Conservation (phyloP, 2,113 vertebrate species). For the Caloenas nicobarica region DNA sequence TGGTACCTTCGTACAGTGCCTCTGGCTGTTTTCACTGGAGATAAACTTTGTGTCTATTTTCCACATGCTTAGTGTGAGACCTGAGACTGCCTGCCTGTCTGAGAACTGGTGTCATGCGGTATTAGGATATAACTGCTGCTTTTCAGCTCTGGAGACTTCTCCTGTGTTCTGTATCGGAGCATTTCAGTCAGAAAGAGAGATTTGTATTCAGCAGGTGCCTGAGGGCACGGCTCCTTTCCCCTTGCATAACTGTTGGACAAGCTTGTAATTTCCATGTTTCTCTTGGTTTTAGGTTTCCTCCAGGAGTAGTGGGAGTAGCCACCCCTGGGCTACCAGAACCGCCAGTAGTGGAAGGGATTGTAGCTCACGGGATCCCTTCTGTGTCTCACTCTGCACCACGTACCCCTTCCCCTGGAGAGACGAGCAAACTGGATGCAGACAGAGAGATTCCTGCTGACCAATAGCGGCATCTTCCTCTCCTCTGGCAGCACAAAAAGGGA, state of each 20-base stretch:
- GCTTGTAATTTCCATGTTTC: constrained; percentile 29
- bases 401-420: constrained; percentile 88
- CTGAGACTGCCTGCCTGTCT: background rate
- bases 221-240: background rate
- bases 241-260: background rate
- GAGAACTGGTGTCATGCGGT: background rate
- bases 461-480: constrained; percentile 76
- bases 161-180: background rate
- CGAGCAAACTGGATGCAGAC: constrained; percentile 89
- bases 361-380: constrained; percentile 84
- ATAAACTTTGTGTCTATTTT: background rate
- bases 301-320: constrained; percentile 86
- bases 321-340: constrained; percentile 82
- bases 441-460: constrained; percentile 94
- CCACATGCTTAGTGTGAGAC: background rate
- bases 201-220: background rate
- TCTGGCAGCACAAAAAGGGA: constrained; percentile 51
- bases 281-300: constrained; percentile 82
- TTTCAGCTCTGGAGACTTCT: background rate
- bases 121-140: background rate
- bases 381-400: constrained; percentile 80
- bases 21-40: background rate
- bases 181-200: background rate
- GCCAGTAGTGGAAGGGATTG: constrained; percentile 85
- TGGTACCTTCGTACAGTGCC: background rate